Evolutionary conservation across 2,113 vertebrate species (phyloP), one percentile per base, ranked within the genome.

Genomic region (Carassius auratus): DNA sequence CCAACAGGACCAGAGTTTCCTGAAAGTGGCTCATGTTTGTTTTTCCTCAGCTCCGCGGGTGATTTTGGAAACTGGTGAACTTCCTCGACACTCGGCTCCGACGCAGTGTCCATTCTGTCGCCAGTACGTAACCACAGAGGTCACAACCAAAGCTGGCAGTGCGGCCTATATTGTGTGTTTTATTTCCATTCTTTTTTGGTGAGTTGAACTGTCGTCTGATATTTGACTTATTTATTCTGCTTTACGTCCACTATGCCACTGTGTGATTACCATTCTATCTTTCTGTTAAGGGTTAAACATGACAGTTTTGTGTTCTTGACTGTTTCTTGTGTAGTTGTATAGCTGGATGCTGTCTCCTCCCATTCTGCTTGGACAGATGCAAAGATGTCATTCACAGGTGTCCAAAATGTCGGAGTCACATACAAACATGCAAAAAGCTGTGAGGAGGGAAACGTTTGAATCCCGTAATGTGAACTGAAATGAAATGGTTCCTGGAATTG

Each of bases 331-430:
- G 52, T 52, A 95, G 94, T 9, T 92, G 94, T 4, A 78, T 91
- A 1, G 93, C 89, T 2, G 94, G 94, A 52, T 95, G 94, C 84
- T 94, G 94, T 84, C 50, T 94, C 3, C 23, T 95, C 83, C 93
- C 93, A 10, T 94, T 95, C 91, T 95, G 92, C 89, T 0, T 85
- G 0, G 78, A 90, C 0, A 14, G 0, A 21, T 92, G 87, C 69
- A 95, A 94, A 87, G 88, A 92, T 0, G 88, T 75, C 10, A 75
- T 48, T 15, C 94, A 95, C 88, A 89, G 42, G 83, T 94, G 94
- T 88, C 93, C 94, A 0, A 92, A 83, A 85, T 95, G 94, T 89
- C 90, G 90, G 36, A 76, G 90, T 5, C 2, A 8, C 5, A 89
- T 95, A 19, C 7, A 7, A 64, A 92, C 71, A 0, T 17, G 90